Conservation (phyloP, 2,888 invertebrate genomes). For the Chaitophorus viminalis region DNA sequence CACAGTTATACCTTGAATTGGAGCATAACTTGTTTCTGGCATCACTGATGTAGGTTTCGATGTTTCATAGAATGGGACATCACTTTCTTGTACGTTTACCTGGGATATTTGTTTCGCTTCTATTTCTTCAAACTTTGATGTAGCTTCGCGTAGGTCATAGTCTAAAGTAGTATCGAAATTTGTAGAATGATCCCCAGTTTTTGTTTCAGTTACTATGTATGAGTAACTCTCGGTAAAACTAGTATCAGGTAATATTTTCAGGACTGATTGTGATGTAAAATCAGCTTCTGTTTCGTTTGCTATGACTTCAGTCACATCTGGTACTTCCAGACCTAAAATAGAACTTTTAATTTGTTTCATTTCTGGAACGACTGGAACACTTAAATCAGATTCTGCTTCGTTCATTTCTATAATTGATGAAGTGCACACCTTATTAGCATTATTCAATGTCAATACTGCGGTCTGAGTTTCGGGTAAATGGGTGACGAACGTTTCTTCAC, state of each 20-base stretch:
- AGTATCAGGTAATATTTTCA: constrained; percentile 24
- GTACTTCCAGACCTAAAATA: constrained; percentile 72
- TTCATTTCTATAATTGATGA: constrained; percentile 72
- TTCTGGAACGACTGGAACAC: constrained; percentile 68
- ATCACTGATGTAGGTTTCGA: constrained; percentile 69
- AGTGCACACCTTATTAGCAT: constrained; percentile 72
- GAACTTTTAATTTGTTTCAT: constrained; percentile 67
- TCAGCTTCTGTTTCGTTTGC: constrained; percentile 76
- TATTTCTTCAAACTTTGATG: constrained; percentile 71
- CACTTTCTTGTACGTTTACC: constrained; percentile 74
- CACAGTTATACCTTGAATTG: constrained; percentile 67
- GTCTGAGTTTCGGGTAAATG: constrained; percentile 70
- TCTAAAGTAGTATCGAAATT: constrained; percentile 71
- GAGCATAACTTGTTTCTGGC: constrained; percentile 67
- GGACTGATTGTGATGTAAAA: constrained; percentile 67
- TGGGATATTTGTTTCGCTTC: constrained; percentile 75
- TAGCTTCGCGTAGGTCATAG: constrained; percentile 71
- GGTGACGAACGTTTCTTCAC: constrained; percentile 72
- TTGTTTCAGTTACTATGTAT: constrained; percentile 73
- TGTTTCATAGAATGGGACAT: constrained; percentile 16
- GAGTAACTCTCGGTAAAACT: constrained; percentile 70
- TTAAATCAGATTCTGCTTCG: constrained; percentile 73
- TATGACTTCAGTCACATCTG: constrained; percentile 72
- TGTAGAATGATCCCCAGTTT: constrained; percentile 71
- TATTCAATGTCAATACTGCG: constrained; percentile 73